These are phyloP conservation scores for Megalurothrips usitatus DNA, from an alignment of 2,888 invertebrate species.

Conservation along the genomic window DNA sequence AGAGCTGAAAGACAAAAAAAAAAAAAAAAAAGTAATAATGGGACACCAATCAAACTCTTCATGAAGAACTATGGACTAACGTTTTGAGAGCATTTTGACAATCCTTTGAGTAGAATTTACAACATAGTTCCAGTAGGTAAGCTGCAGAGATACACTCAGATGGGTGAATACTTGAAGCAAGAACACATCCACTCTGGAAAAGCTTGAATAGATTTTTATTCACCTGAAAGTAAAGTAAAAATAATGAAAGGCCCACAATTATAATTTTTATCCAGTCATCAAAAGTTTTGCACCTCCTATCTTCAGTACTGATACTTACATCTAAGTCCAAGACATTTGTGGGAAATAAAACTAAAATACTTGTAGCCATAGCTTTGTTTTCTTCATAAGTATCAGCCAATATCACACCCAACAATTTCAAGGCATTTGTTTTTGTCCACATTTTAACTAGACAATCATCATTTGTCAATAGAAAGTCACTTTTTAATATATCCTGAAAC, in stretches of 20 bases:
- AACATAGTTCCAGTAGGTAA: constrained; percentile 55
- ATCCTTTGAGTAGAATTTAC: too few species aligned
- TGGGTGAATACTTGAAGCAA: constrained; percentile 67
- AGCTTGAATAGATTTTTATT: constrained; percentile 26
- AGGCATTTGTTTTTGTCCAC: constrained; percentile 43
- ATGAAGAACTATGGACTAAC: background rate
- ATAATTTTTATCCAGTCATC: constrained; percentile 31
- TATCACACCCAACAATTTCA: constrained; percentile 47
- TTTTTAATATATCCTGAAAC: background rate
- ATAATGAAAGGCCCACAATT: background rate
- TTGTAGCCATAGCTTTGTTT: constrained; percentile 64
- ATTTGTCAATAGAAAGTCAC: background rate
- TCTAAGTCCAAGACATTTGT: constrained; percentile 43
- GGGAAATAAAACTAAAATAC: constrained; percentile 51
- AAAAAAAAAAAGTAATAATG: too few species aligned
- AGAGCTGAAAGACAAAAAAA: background rate
- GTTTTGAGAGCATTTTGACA: constrained; percentile 31
- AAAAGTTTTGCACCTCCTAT: background rate
- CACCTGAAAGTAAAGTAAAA: constrained; percentile 24
- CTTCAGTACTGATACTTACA: constrained; percentile 40
- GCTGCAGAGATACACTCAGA: constrained; percentile 71
- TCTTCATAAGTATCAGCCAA: constrained; percentile 72
- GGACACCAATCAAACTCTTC: background rate
- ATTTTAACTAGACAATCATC: background rate
- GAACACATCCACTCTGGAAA: constrained; percentile 38